Evolutionary conservation across 64 coral and sea anemone genomes (phyloP), one percentile per base, ranked within the genome.

Genomic region (Orbicella faveolata): DNA sequence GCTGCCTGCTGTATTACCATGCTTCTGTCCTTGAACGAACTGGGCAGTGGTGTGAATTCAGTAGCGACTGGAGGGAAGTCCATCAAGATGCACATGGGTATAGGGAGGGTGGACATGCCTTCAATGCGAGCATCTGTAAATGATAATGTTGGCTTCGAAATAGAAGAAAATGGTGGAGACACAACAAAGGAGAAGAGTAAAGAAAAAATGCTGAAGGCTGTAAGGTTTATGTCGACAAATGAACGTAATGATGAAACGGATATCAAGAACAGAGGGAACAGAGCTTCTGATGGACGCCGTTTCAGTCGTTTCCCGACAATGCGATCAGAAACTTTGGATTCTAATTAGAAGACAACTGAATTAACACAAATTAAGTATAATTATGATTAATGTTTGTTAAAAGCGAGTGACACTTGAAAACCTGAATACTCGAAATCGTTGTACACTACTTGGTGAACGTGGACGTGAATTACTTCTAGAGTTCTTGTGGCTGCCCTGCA

Each of bases 121-220:
- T 78, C 75, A 9, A 78, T 78, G 75, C 18, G 39, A 41, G 15
- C 79, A 65, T 59, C 79, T 63, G 79, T 82, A 35, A 82, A 35
- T 21, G 79, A 82, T 37, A 82, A 82, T 82, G 61, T 82, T 20
- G 79, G 33, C 16, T 82, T 82, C 36, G 79, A 82, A 82, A 82
- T 82, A 37, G 79, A 82, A 82, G 79, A 64, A 82, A 37, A 15
- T 2, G 79, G 36, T 17, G 79, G 64, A 4, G 59, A 26, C 2
- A n/a, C 15, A 6, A 1, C 52, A 51, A 6, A 20, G 4, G 36
- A 63, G 19, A 63, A 39, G 33, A 19, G 35, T 26, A 62, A 62
- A 63, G 59, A 23, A 36, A 20, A n/a, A 57, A 35, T 19, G 2
- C 1, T 63, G 20, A 35, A 82, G 61, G 59, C 79, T 35, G 26